Evolutionary conservation across 1,140 invertebrate genomes (phyloP).

Genomic region (Neodiprion virginianus): DNA sequence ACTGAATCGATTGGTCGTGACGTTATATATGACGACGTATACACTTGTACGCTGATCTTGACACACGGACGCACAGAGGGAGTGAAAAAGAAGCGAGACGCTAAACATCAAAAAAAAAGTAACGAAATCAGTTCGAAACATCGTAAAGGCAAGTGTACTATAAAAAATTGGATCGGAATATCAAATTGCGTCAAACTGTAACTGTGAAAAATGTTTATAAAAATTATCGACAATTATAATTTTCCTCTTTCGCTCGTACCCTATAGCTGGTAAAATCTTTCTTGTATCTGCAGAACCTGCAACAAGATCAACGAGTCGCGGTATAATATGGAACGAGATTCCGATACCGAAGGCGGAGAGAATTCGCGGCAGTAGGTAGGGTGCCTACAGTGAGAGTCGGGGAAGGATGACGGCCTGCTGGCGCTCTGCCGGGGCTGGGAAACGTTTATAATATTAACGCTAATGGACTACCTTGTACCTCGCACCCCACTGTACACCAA

Average conservation of each 20-base stretch:
- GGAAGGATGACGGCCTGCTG: background rate
- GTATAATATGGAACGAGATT: too few relatives aligned
- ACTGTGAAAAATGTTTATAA: too few relatives aligned
- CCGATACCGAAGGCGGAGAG: background rate
- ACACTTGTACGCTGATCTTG: slow-evolving; percentile 4
- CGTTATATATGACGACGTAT: background rate
- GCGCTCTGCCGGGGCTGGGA: slow-evolving; percentile 52
- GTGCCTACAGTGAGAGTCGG: background rate
- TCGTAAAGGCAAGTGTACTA: too few relatives aligned
- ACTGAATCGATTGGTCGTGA: background rate
- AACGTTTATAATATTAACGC: slow-evolving; percentile 65
- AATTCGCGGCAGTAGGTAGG: background rate
- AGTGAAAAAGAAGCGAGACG: background rate
- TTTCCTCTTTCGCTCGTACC: too few relatives aligned
- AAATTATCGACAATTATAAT: too few relatives aligned
- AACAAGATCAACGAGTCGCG: too few relatives aligned
- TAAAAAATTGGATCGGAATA: too few relatives aligned
- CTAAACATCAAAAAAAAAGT: background rate
- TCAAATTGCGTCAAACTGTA: too few relatives aligned
- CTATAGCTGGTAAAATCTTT: too few relatives aligned
- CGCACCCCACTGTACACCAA: background rate
- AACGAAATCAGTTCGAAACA: too few relatives aligned
- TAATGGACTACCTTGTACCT: slow-evolving; percentile 65
- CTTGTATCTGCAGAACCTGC: too few relatives aligned
- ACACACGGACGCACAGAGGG: background rate